Evolutionary conservation across 1,140 invertebrate genomes (phyloP).

Genomic region (Lasioglossum albipes): DNA sequence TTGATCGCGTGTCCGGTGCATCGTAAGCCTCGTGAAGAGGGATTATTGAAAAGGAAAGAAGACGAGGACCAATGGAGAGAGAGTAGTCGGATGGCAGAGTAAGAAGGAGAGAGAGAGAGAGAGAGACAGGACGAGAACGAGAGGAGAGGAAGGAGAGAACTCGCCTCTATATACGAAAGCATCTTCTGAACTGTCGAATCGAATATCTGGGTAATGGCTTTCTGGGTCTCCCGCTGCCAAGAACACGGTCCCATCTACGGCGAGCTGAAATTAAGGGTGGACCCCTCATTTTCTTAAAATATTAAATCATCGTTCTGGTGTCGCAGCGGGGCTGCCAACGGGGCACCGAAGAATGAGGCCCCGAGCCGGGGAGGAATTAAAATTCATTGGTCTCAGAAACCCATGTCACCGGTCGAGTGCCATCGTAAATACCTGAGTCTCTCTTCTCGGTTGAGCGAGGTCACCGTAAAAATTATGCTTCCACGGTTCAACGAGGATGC

Average conservation of each 20-base stretch:
- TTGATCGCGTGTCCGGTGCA: conserved; percentile 45
- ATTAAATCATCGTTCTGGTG: conserved; percentile 79
- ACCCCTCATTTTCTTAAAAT: conserved; percentile 79
- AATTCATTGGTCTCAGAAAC: conserved; percentile 80
- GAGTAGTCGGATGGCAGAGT: no score
- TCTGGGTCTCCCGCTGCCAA: conserved; percentile 66
- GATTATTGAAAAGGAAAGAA: conserved; percentile 50
- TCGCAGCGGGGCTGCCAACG: conserved; percentile 75
- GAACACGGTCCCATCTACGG: conserved; percentile 67
- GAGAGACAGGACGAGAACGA: no score
- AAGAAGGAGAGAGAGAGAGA: not conserved
- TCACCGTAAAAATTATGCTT: conserved; percentile 77
- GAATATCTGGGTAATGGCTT: conserved; percentile 68
- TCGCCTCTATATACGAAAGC: conserved; percentile 36
- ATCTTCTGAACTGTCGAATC: conserved; percentile 64
- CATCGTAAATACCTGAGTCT: conserved; percentile 78
- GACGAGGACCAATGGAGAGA: not conserved
- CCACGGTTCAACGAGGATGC: conserved; percentile 54
- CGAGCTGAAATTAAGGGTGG: conserved; percentile 75
- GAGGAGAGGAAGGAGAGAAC: not conserved
- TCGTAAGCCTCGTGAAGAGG: conserved; percentile 50
- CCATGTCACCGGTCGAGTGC: conserved; percentile 79
- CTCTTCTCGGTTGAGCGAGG: conserved; percentile 59
- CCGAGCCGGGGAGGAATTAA: conserved; percentile 74
- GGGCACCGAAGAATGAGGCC: conserved; percentile 64